These are phyloP conservation scores for Gymnosoma rotundatum DNA, from an alignment of 2,888 invertebrate species.

Conservation along the genomic window DNA sequence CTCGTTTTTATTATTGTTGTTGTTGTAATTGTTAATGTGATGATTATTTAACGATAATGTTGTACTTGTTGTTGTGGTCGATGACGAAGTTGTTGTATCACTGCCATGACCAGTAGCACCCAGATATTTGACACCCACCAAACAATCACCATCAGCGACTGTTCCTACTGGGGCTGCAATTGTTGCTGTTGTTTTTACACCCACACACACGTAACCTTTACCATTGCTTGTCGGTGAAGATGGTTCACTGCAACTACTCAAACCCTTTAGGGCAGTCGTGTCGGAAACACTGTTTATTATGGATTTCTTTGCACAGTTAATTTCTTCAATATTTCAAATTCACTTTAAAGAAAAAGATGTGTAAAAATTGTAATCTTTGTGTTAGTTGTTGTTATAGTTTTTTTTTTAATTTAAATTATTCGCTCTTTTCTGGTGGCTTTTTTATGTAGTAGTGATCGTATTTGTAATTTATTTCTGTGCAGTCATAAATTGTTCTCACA, in stretches of 20 bases:
- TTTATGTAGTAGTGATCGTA: neutral
- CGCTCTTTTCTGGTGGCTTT: neutral
- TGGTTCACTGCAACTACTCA: slow-evolving; percentile 78
- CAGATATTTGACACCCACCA: slow-evolving; percentile 63
- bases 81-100: slow-evolving; percentile 52
- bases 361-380: slow-evolving; percentile 25
- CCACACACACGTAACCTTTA: slow-evolving; percentile 57
- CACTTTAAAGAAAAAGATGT: slow-evolving; percentile 7
- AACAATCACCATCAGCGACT: slow-evolving; percentile 67
- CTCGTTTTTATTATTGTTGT: slow-evolving; percentile 76
- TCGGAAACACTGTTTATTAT: slow-evolving; percentile 74
- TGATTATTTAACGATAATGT: slow-evolving; percentile 66
- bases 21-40: slow-evolving; percentile 71
- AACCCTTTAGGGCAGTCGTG: slow-evolving; percentile 78
- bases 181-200: slow-evolving; percentile 60
- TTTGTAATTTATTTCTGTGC: slow-evolving; percentile 20
- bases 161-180: slow-evolving; percentile 47
- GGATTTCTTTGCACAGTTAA: slow-evolving; percentile 19
- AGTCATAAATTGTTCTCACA: slow-evolving; percentile 38
- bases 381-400: slow-evolving; percentile 21
- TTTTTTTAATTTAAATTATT: slow-evolving; percentile 5
- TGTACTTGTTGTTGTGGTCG: slow-evolving; percentile 63
- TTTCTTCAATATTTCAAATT: neutral
- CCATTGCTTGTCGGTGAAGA: slow-evolving; percentile 75
- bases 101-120: slow-evolving; percentile 60